Conservation (phyloP, 2,113 vertebrate species). For the Lophius piscatorius region DNA sequence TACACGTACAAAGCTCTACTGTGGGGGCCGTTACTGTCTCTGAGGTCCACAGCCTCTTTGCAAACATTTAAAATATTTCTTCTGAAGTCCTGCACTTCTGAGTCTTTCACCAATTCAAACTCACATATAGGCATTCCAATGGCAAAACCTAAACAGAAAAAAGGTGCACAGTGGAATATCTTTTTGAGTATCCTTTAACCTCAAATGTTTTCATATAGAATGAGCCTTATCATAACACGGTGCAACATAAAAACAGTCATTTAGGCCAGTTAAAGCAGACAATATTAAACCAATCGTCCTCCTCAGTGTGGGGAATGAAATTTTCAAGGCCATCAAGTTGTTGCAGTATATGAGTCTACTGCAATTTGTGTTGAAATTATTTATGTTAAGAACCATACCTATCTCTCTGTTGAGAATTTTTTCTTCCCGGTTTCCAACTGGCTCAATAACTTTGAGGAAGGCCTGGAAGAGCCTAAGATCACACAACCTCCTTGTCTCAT, state of each 20-base stretch:
- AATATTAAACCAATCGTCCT: constrained; percentile 17
- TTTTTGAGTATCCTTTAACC: no score
- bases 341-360: no score
- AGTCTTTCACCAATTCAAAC: constrained; percentile 98
- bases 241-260: not conserved
- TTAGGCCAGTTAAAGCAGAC: not conserved
- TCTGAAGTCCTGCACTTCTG: constrained; percentile 97
- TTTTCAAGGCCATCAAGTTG: not conserved
- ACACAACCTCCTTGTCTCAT: constrained; percentile 94
- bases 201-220: no score
- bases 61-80: constrained; percentile 98
- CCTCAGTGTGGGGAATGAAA: constrained; percentile 1
- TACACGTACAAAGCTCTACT: constrained; percentile 96
- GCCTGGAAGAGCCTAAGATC: constrained; percentile 96
- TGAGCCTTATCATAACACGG: not conserved
- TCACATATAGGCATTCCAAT: constrained; percentile 99
- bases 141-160: constrained; percentile 87
- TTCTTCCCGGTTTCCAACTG: constrained; percentile 97
- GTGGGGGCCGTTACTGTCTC: constrained; percentile 90
- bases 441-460: constrained; percentile 98
- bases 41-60: constrained; percentile 96
- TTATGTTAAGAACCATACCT: constrained; percentile 77
- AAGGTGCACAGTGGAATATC: no score
- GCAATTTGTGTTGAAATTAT: not conserved
- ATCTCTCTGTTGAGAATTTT: constrained; percentile 99